Base-by-base conservation (phyloP, 2,888 invertebrate species). In the Conus canariensis region DNA sequence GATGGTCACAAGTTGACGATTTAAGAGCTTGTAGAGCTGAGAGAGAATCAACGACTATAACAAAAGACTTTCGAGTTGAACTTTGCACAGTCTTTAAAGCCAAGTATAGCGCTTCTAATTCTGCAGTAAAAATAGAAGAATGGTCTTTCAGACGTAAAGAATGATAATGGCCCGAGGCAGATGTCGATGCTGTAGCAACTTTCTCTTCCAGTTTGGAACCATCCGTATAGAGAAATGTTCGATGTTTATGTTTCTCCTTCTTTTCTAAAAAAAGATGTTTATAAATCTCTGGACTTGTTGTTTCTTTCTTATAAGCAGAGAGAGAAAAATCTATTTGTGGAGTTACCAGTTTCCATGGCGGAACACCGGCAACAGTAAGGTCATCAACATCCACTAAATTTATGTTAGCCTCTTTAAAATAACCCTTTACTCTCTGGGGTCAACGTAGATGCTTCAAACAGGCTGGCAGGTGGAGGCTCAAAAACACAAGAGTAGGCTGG, bases 301-400 rank as follows among this genome's bases (percentile, higher is more conserved):
- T n/a, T 16, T 74, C n/a, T 74, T 74, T 74, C 74, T 74, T 74
- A 74, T 74, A 74, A n/a, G 74, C 74, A 22, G 74, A 22, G 22
- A 74, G 74, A n/a, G 74, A 74, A 1, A 74, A 10, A 74, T 74
- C 74, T 3, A 74, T n/a, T 74, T 74, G 16, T 22, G 74, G 74
- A 74, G n/a, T 22, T 74, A 74, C 74, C 74, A 74, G 74, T 74
- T n/a, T 74, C 74, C 74, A 74, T 22, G 74, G 74, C 74, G 0
- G 25, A n/a, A 74, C 74, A 74, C 74, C 74, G 12, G 74, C 74
- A 74, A 74, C 74, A 16, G 74, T 74, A 74, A 74, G 74, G 74
- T 74, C 74, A 74, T 74, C 74, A n/a, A 74, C 74, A 74, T 74
- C 74, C n/a, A n/a, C 74, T 74, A 74, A 74, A 74, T 74, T 74